phyloP scores from a whole-genome alignment of 2,113 vertebrate species.

The Oceanites oceanicus region DNA sequence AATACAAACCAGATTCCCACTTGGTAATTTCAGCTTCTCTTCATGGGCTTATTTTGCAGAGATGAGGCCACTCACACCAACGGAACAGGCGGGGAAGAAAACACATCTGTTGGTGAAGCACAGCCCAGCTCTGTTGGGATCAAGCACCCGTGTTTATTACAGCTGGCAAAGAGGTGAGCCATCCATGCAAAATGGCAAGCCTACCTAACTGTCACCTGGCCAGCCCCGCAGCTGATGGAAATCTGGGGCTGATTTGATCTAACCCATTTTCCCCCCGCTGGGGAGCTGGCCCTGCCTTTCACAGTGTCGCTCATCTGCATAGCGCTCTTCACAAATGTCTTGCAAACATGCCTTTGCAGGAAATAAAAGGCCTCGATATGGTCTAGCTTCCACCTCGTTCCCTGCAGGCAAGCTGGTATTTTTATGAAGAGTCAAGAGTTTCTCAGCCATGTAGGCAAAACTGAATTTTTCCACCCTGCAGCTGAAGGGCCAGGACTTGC shows the following conservation, averaged over 20 bases:
- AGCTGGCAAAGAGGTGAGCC: neutral
- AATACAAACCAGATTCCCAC: neutral
- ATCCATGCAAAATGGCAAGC: neutral
- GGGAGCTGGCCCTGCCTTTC: neutral
- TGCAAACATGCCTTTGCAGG: neutral
- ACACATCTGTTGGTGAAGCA: neutral
- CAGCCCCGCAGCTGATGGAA: neutral
- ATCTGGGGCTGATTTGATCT: neutral
- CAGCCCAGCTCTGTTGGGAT: neutral
- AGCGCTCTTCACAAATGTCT: neutral
- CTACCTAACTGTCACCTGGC: neutral
- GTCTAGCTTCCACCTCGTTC: neutral
- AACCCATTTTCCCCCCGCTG: fast-evolving
- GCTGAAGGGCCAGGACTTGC: neutral
- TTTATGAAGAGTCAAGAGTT: neutral
- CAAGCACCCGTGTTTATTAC: neutral
- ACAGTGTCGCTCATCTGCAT: neutral
- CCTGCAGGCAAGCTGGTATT: neutral
- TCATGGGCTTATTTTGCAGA: neutral
- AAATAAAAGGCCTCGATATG: neutral
- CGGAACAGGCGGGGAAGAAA: neutral
- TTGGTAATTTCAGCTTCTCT: neutral
- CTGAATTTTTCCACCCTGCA: neutral
- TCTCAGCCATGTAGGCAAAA: neutral
- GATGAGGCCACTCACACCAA: neutral